These are phyloP conservation scores for Trichonephila clavipes DNA, from an alignment of 1,140 invertebrate species.

Conservation along the genomic window DNA sequence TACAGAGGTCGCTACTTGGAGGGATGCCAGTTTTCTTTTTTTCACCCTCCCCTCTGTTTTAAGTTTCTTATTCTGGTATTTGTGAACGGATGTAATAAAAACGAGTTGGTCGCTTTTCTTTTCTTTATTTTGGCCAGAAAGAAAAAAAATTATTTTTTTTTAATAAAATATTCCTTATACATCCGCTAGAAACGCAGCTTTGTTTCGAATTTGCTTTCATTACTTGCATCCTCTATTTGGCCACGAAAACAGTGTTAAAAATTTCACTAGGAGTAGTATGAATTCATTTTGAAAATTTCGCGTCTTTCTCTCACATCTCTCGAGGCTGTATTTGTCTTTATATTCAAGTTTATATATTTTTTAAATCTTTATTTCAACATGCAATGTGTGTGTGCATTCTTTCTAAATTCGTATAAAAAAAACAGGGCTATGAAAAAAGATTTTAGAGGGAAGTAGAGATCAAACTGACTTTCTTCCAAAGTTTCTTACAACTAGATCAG, in stretches of 20 bases:
- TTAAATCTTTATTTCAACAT: not conserved
- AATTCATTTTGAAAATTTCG: conserved; percentile 6
- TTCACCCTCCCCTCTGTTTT: not conserved
- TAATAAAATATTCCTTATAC: conserved; percentile 45
- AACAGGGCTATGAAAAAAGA: too few species aligned
- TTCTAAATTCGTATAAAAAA: not conserved
- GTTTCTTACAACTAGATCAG: not conserved
- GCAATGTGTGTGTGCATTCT: not conserved
- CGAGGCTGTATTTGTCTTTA: not conserved
- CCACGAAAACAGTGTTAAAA: conserved; percentile 11
- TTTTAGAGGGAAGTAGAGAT: too few species aligned
- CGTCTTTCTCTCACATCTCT: not conserved
- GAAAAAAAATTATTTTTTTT: not conserved
- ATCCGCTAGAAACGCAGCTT: conserved; percentile 56
- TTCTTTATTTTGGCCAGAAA: not conserved
- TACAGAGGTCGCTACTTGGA: conserved; percentile 70
- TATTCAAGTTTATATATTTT: not conserved
- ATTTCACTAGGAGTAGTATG: not conserved
- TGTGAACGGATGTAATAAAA: conserved; percentile 68
- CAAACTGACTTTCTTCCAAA: not conserved
- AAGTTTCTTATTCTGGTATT: conserved; percentile 65
- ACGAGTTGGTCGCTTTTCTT: conserved; percentile 56
- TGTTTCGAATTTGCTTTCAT: conserved; percentile 63
- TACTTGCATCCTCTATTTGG: conserved; percentile 39
- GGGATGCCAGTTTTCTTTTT: conserved; percentile 61